Evolutionary conservation across 2,888 invertebrate genomes (phyloP), one percentile per base, ranked within the genome.

Genomic region (Drosophila birchii): DNA sequence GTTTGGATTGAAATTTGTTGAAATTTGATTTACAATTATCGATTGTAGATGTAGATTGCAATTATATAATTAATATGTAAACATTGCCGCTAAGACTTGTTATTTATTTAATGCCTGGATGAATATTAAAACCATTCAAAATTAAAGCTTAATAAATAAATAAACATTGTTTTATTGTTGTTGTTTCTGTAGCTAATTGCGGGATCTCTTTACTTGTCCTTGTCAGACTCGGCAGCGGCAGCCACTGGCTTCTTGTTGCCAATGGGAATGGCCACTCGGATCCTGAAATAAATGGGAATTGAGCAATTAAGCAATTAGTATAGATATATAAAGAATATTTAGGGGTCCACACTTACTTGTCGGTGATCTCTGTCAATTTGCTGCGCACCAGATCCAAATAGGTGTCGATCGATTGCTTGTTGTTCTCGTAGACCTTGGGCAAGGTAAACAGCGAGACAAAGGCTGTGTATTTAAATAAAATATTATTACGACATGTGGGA

Each of bases 381-480:
- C 95, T 95, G 93, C 96, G 95, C 90, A 96, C 97, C 91, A 97
- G 94, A 93, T 97, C 97, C 86, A 98, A 94, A 93, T 98, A 97
- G 93, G 97, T 96, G 94, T 98, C 98, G 91, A 98, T 97, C 93
- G 97, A 97, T 92, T 96, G 94, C 94, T 98, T 97, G 95, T 98
- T 98, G 94, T 96, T 96, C 94, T 98, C 97, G 93, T 98, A 98
- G 76, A 98, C 96, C 94, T 98, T 99, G 78, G 99, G 99, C 94
- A 98, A 94, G 86, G 98, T 96, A 95, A 99, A 99, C 86, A 98
- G 94, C 86, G 96, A 96, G 90, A 98, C 95, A 94, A 98, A 97
- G 87, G 96, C 98, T 98, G n/a, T 5, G 26, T 16, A 94, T 94
- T 78, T 39, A 26, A 8, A 29, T 0, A 0, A 8, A 44, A 12